A percentile compares a stretch with the other conserved stretches of the same genome.
phyloP scores from a whole-genome alignment of 2,113 vertebrate genomes.

The Pholis gunnellus region DNA sequence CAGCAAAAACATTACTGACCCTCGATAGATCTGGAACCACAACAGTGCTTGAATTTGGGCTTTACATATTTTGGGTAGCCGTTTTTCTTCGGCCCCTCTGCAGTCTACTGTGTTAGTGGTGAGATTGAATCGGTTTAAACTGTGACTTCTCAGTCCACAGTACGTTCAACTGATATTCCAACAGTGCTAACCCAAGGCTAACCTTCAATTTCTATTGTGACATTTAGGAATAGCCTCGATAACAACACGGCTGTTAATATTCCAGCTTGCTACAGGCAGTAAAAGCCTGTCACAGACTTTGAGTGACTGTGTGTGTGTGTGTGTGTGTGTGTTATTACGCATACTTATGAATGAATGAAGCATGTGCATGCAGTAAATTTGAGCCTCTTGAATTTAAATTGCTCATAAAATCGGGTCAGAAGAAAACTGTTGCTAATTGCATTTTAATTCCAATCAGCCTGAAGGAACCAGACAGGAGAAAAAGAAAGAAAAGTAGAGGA shows the following conservation, averaged over 20 bases:
- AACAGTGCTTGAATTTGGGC: too few relatives aligned
- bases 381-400: slow-evolving; percentile 55
- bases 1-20: too few relatives aligned
- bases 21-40: too few relatives aligned
- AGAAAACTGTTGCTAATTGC: slow-evolving; percentile 43
- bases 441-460: slow-evolving; percentile 59
- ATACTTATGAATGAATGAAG: slow-evolving; percentile 34
- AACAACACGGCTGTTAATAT: not conserved
- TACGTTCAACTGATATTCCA: not conserved
- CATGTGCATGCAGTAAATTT: slow-evolving; percentile 21
- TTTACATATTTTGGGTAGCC: too few relatives aligned
- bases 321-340: slow-evolving; percentile 18
- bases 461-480: not conserved
- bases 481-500: slow-evolving; percentile 22
- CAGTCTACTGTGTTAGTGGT: too few relatives aligned
- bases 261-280: not conserved
- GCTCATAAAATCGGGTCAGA: slow-evolving; percentile 41
- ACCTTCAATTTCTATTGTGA: not conserved
- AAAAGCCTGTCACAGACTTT: not conserved
- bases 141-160: too few relatives aligned
- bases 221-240: not conserved
- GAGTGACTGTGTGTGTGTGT: not conserved
- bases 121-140: too few relatives aligned
- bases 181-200: not conserved
- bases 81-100: too few relatives aligned